Evolutionary conservation across 64 coral and sea anemone genomes (phyloP).

Genomic region (Astreopora myriophthalma): DNA sequence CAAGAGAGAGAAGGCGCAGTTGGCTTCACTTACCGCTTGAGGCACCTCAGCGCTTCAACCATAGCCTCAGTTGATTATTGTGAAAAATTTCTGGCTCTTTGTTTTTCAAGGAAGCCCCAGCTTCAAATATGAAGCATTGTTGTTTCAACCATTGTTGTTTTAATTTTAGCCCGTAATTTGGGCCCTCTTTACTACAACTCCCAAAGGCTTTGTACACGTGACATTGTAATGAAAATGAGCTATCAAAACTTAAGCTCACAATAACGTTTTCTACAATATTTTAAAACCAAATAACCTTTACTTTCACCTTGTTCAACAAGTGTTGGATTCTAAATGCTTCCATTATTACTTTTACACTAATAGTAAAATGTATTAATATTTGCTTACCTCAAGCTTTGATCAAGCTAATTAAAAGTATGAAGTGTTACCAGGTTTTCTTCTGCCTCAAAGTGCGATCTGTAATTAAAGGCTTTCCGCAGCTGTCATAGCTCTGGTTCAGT

Average conservation of each 20-base stretch:
- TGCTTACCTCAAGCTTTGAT: too few species aligned
- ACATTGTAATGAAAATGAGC: slow-evolving; percentile 27
- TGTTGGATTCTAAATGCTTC: too few species aligned
- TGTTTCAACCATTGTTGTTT: background rate
- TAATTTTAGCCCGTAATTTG: background rate
- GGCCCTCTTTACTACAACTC: slow-evolving; percentile 19
- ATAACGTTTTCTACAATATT: too few species aligned
- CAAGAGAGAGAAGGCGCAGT: background rate
- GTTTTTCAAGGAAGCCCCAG: background rate
- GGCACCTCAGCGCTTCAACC: slow-evolving; percentile 8
- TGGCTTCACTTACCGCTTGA: background rate
- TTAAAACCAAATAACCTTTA: too few species aligned
- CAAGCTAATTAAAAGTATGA: too few species aligned
- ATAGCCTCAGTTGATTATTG: background rate
- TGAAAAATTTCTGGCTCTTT: slow-evolving; percentile 1
- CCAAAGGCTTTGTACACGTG: slow-evolving; percentile 4
- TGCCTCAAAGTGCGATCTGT: too few species aligned
- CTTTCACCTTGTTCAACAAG: too few species aligned
- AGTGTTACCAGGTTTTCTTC: too few species aligned
- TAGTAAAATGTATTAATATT: too few species aligned
- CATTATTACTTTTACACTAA: too few species aligned
- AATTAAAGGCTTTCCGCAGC: too few species aligned
- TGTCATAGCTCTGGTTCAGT: too few species aligned
- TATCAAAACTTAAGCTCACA: background rate
- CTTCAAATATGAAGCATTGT: slow-evolving; percentile 1